Evolutionary conservation across 2,113 vertebrate species (phyloP), one percentile per base, ranked within the genome.

Genomic region (Sceloporus tristichus): DNA sequence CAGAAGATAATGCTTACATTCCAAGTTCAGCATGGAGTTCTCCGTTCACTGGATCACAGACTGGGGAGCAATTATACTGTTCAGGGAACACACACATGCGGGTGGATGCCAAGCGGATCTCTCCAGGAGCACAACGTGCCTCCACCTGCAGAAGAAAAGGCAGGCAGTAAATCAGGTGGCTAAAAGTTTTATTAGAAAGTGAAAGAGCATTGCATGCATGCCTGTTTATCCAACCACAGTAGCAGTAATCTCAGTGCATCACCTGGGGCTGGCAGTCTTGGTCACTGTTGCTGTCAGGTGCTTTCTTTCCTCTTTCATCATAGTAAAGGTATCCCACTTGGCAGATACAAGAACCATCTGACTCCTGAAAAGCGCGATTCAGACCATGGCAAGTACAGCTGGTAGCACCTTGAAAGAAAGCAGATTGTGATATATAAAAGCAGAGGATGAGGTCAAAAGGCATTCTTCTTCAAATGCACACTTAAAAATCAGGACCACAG

Each of bases 301-400:
- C 96, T 89, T 96, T 94, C 56, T 97, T 97, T 92, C 97, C 98
- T 84, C 97, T 95, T 77, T 97, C 91, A 38, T 98, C 95, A 27
- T 98, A 98, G 94, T 98, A 98, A 71, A 98, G 68, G 0, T 98
- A 97, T 54, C 98, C 98, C 9, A 97, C 96, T 92, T 91, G 96
- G 94, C 98, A 99, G 95, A 99, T 95, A 88, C 98, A 99, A 27
- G 98, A 98, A 9, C 97, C 97, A 29, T 99, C 98, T 0, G 98
- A 99, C 71, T 97, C 97, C 94, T 99, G 98, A 91, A 99, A 99
- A 4, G 98, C 96, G 10, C 98, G 96, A 91, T 99, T 98, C 92
- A 97, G 95, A 65, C 98, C 98, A 0, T 75, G 93, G 88, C 98
- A 99, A 2, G 86, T 96, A 85, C 98, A 99, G 62, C 95, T 96